These are phyloP conservation scores for Cephus pulcher DNA, from an alignment of 2,888 invertebrate species.

Conservation along the genomic window DNA sequence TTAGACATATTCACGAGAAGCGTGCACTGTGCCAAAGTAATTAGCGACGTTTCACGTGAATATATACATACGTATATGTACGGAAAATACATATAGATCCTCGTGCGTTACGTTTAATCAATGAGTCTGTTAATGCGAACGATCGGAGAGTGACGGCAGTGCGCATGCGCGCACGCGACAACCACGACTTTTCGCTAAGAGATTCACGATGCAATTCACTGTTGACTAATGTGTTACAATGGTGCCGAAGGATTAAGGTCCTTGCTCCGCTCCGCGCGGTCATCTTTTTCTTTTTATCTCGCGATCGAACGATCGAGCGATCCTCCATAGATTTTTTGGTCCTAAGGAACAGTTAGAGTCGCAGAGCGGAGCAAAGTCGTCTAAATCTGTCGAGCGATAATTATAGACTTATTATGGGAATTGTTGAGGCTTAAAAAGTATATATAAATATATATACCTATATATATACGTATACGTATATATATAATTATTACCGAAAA, in stretches of 20 bases:
- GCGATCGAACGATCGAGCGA: background rate
- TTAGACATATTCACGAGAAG: slow-evolving; percentile 2
- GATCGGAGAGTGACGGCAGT: background rate
- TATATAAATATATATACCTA: slow-evolving; percentile 19
- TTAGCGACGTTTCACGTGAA: background rate
- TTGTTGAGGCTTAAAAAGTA: slow-evolving; percentile 59
- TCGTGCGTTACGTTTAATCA: background rate
- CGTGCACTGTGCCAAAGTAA: slow-evolving; percentile 11
- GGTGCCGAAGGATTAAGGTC: background rate
- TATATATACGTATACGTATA: slow-evolving; percentile 38
- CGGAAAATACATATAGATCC: background rate
- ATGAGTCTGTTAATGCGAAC: background rate
- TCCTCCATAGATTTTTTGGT: background rate
- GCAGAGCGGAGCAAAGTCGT: background rate
- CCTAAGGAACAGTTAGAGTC: background rate
- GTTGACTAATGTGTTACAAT: slow-evolving; percentile 46
- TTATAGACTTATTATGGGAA: slow-evolving; percentile 55
- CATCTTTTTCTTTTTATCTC: background rate
- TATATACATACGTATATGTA: background rate
- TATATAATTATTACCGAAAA: slow-evolving; percentile 38
- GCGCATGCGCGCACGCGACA: too few species aligned
- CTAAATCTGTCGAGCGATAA: slow-evolving; percentile 9
- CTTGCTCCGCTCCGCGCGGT: background rate
- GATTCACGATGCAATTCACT: slow-evolving; percentile 17
- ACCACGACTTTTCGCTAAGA: background rate